A percentile compares a stretch with the other conserved stretches of the same genome.
phyloP scores from a whole-genome alignment of 1,140 invertebrate species.

The Drosophila nannoptera region DNA sequence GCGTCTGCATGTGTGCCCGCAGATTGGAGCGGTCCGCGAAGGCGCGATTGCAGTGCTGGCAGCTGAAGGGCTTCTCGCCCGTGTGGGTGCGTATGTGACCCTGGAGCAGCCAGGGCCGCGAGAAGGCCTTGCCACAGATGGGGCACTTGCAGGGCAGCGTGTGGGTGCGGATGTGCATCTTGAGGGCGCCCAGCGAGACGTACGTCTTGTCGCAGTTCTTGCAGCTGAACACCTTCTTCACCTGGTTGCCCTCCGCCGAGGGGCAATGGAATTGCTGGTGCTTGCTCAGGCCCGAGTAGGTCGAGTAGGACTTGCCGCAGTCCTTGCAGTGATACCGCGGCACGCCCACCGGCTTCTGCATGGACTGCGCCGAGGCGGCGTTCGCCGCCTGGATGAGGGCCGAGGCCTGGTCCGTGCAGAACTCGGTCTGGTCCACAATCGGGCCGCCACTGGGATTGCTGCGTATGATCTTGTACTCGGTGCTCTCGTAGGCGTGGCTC shows the following conservation, averaged over 20 bases:
- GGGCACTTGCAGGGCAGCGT: constrained; percentile 98
- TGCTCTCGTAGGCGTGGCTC: constrained; percentile 89
- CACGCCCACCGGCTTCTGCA: constrained; percentile 75
- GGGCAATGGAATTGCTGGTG: constrained; percentile 98
- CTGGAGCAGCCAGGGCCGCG: constrained; percentile 96
- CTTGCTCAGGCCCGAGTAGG: constrained; percentile 96
- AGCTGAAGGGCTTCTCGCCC: constrained; percentile 98
- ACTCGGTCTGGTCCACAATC: constrained; percentile 70
- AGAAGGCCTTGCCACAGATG: constrained; percentile 98
- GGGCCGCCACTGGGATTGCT: constrained; percentile 59
- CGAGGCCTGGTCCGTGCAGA: constrained; percentile 71
- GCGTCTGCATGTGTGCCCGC: constrained; percentile 96
- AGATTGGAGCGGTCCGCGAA: constrained; percentile 98
- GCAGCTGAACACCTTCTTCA: constrained; percentile 95
- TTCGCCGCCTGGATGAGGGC: constrained; percentile 72
- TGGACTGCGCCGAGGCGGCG: constrained; percentile 65
- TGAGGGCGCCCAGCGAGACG: constrained; percentile 95
- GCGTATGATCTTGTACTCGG: constrained; percentile 76
- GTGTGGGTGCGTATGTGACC: constrained; percentile 96
- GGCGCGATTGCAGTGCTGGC: constrained; percentile 94
- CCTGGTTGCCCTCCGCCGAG: constrained; percentile 88
- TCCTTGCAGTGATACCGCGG: constrained; percentile 92
- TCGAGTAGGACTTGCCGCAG: constrained; percentile 97
- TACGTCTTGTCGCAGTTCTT: constrained; percentile 98
- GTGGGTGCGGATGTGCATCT: constrained; percentile 99